Base-by-base conservation (phyloP, 2,888 invertebrate genomes). In the Phaedon cochleariae region DNA sequence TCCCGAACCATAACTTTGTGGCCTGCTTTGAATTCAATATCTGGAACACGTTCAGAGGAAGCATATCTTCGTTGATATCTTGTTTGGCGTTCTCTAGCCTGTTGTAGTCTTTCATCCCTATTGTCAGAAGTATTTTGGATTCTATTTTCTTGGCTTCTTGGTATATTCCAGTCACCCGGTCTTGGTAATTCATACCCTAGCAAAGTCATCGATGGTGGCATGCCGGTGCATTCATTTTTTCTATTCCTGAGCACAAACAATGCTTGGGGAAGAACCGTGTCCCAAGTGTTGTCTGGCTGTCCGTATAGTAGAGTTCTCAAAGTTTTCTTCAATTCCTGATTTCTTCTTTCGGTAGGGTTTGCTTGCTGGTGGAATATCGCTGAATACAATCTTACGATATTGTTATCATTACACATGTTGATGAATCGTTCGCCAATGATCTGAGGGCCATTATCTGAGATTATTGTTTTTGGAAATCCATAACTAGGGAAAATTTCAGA, bases 381-480 rank as follows among this genome's bases (percentile, higher is more conserved):
- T 20, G 15, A 10, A 15, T 15, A 10, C 4, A 20, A 6, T 10
- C 12, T 15, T 10, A 4, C 18, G 6, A 48, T 48, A 6, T 48
- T 17, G 10, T 48, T 5, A 20, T 15, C 10, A 20, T 48, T 15
- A 15, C 20, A 12, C 17, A 48, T 7, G 12, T 20, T 10, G 12
- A 15, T 10, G 1, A 12, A 48, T 20, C 4, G 17, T 3, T 48
- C 10, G 9, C 37, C 12, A 21, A 20, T 53, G 15, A 60, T 53
- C 21, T 52, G 52, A 6, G 60, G 41, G 2, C 53, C 60, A 20
- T 60, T 51, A 41, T 60, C 60, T 10, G 37, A 37, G 15, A 60
- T 60, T 7, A 60, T 31, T 7, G 7, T 6, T 5, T 17, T 12
- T 6, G 60, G 53, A 34, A 34, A 29, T n/a, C 60, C 53, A 41